Evolutionary conservation across 2,113 vertebrate species (phyloP).

Genomic region (Corythornis madagascariensis): DNA sequence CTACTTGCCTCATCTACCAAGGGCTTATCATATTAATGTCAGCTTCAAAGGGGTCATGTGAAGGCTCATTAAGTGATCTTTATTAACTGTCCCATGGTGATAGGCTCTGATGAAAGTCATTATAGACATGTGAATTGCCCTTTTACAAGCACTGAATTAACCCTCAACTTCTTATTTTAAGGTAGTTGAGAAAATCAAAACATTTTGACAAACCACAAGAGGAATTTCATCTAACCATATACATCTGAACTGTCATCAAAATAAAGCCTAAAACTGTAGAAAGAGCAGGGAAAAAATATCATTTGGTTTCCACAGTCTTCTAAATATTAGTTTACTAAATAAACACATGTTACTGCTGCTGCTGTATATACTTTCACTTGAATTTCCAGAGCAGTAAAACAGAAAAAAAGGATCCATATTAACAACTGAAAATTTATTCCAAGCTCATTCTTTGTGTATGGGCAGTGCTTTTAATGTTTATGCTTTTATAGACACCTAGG

Average conservation of each 20-base stretch:
- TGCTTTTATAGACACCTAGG: neutral
- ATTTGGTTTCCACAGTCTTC: neutral
- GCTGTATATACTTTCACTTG: neutral
- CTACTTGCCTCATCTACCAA: neutral
- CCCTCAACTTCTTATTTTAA: neutral
- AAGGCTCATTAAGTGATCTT: neutral
- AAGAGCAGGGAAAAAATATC: neutral
- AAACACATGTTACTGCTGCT: neutral
- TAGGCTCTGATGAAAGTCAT: neutral
- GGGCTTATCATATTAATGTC: neutral
- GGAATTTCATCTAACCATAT: neutral
- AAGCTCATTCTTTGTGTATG: neutral
- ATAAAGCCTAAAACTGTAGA: neutral
- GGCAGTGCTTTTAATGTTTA: neutral
- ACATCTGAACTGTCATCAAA: neutral
- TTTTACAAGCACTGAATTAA: neutral
- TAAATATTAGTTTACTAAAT: neutral
- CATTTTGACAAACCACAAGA: neutral
- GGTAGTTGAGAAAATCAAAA: neutral
- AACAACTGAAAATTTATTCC: neutral
- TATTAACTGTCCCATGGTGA: neutral
- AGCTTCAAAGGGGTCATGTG: neutral
- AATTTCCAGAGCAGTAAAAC: neutral
- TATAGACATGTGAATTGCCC: neutral
- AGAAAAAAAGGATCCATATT: neutral